Percentiles rank a stretch among this genome's conserved stretches.
Evolutionary conservation across 2,113 vertebrate species (phyloP).

Genomic region (Cygnus atratus): DNA sequence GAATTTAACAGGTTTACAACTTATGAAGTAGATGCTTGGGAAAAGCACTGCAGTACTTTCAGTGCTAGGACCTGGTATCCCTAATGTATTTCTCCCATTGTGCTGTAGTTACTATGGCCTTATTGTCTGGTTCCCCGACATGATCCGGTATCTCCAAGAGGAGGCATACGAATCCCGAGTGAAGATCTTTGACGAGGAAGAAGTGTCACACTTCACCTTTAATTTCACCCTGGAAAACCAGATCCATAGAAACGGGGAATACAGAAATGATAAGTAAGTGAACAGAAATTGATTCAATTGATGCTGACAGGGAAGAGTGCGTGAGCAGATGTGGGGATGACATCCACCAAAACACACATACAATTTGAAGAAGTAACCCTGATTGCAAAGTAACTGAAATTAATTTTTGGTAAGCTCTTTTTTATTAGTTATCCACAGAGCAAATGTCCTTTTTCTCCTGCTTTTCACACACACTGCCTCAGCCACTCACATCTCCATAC

Average conservation of each 20-base stretch:
- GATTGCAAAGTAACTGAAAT: not conserved
- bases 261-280: conserved; percentile 89
- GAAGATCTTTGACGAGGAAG: conserved; percentile 84
- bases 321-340: not conserved
- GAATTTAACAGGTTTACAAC: not conserved
- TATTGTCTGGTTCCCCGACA: conserved; percentile 97
- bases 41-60: not conserved
- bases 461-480: not conserved
- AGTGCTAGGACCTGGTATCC: not conserved
- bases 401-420: not conserved
- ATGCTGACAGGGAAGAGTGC: no score
- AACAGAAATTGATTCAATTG: not conserved
- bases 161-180: conserved; percentile 89
- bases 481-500: not conserved
- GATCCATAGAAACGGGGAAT: conserved; percentile 89
- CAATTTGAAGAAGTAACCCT: not conserved
- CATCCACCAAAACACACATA: not conserved
- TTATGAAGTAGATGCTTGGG: not conserved
- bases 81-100: not conserved
- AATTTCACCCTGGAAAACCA: conserved; percentile 98
- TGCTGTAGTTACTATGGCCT: conserved; percentile 90
- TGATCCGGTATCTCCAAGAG: conserved; percentile 95
- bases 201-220: conserved; percentile 88
- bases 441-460: not conserved
- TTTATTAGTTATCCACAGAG: not conserved